Percentiles rank a stretch among this genome's conserved stretches.
These are phyloP conservation scores for Parambassis ranga DNA, from an alignment of 2,797 vertebrate genomes.

Conservation along the genomic window DNA sequence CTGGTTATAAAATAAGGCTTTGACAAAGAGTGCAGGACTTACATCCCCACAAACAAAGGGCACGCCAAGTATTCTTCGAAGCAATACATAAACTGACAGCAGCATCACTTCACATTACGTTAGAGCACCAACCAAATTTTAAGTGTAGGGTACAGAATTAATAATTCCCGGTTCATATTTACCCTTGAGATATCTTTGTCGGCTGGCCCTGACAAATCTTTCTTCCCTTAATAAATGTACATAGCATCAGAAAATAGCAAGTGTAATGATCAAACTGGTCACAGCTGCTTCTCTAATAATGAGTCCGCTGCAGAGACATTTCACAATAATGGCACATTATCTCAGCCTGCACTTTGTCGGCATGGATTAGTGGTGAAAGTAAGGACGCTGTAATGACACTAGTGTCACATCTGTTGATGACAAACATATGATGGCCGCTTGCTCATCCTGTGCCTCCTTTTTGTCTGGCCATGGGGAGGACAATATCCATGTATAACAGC, in stretches of 20 bases:
- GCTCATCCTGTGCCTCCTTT: conserved; percentile 40
- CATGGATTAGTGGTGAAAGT: conserved; percentile 33
- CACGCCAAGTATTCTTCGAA: conserved; percentile 29
- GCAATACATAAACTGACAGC: conserved; percentile 46
- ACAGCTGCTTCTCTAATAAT: conserved; percentile 33
- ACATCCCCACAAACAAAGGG: conserved; percentile 21
- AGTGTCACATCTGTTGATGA: conserved; percentile 43
- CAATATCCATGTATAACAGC: conserved; percentile 47
- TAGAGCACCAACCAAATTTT: conserved; percentile 33
- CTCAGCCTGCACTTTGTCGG: conserved; percentile 15
- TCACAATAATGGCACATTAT: conserved; percentile 30
- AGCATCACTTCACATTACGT: conserved; percentile 32
- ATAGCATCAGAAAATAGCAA: conserved; percentile 32
- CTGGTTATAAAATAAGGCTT: conserved; percentile 13
- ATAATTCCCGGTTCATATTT: conserved; percentile 38
- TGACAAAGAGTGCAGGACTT: conserved; percentile 1
- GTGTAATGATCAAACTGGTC: conserved; percentile 32
- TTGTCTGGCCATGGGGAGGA: conserved; percentile 32
- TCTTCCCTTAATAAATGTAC: conserved; percentile 22
- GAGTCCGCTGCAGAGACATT: conserved; percentile 15
- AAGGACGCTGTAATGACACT: conserved; percentile 30
- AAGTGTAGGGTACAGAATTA: conserved; percentile 22
- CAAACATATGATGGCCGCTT: conserved; percentile 41
- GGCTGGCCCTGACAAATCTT: conserved; percentile 14
- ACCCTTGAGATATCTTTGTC: conserved; percentile 20